phyloP scores from a whole-genome alignment of 1,140 invertebrate species.

The Bombus cullumanus region DNA sequence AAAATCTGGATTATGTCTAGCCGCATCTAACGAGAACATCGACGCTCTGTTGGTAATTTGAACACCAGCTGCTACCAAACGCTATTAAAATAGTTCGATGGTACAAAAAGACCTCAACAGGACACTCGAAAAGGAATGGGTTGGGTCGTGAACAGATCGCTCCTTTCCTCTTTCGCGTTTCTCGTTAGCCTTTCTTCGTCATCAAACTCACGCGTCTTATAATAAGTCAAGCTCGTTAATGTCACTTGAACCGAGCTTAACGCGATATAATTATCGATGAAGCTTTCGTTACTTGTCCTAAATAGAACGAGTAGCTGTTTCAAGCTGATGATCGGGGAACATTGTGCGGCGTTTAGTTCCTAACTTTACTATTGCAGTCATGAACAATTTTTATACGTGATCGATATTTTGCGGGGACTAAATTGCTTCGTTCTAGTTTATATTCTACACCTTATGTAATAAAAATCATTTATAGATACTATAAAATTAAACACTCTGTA shows the following conservation, averaged over 20 bases:
- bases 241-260: slow-evolving; percentile 25
- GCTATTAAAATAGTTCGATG: slow-evolving; percentile 61
- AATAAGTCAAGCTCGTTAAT: slow-evolving; percentile 51
- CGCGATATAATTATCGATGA: slow-evolving; percentile 30
- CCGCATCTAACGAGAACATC: slow-evolving; percentile 43
- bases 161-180: slow-evolving; percentile 3
- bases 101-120: slow-evolving; percentile 39
- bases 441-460: too few relatives aligned
- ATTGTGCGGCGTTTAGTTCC: neutral
- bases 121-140: neutral
- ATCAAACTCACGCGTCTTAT: slow-evolving; percentile 29
- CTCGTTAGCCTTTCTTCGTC: slow-evolving; percentile 25
- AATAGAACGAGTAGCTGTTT: neutral
- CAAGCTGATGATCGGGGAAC: neutral
- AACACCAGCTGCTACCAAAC: slow-evolving; percentile 51
- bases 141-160: neutral
- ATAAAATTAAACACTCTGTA: too few relatives aligned
- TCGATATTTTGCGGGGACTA: too few relatives aligned
- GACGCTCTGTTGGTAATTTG: slow-evolving; percentile 37
- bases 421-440: too few relatives aligned
- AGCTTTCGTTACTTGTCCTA: slow-evolving; percentile 40
- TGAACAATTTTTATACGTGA: too few relatives aligned
- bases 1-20: slow-evolving; percentile 56
- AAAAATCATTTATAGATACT: too few relatives aligned
- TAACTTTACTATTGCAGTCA: too few relatives aligned